Percentiles rank a stretch among this genome's conserved stretches.
phyloP scores from a whole-genome alignment of 2,113 vertebrate genomes.

The Forbesichthys papilliferus region DNA sequence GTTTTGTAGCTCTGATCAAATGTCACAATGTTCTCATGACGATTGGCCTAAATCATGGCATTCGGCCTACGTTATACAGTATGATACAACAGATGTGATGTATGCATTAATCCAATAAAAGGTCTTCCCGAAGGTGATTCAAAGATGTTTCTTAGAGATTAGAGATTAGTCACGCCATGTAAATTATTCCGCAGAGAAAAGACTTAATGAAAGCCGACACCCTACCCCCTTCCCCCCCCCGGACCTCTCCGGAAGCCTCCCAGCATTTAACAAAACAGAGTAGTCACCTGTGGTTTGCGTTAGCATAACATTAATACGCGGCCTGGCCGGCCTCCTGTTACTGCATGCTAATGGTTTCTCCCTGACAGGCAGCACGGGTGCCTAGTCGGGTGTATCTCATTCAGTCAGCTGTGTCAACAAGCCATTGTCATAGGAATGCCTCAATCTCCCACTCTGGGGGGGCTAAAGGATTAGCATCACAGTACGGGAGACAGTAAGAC shows the following conservation, averaged over 20 bases:
- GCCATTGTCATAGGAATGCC: constrained; percentile 58
- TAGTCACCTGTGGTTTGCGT: constrained; percentile 17
- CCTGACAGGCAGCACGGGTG: constrained; percentile 32
- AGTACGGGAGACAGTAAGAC: constrained; percentile 21
- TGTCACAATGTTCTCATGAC: too few relatives aligned
- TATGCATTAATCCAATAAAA: too few relatives aligned
- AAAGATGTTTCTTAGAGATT: too few relatives aligned
- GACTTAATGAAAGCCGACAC: not conserved
- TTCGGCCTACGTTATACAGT: too few relatives aligned
- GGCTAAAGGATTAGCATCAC: constrained; percentile 68
- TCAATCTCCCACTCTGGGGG: constrained; percentile 60
- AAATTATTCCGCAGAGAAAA: too few relatives aligned
- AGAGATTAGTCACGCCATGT: too few relatives aligned
- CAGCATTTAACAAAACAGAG: constrained; percentile 19
- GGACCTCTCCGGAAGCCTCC: too few relatives aligned
- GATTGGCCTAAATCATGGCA: too few relatives aligned
- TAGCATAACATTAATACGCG: constrained; percentile 51
- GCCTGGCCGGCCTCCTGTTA: constrained; percentile 37
- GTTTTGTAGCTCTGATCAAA: too few relatives aligned
- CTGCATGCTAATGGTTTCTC: constrained; percentile 68
- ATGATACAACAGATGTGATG: too few relatives aligned
- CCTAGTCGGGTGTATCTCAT: constrained; percentile 40
- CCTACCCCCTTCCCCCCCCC: not conserved
- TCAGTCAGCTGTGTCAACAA: constrained; percentile 53
- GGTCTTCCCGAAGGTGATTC: too few relatives aligned